phyloP scores from a whole-genome alignment of 53 echinoderm and acorn worm genomes.

The Paracentrotus lividus region DNA sequence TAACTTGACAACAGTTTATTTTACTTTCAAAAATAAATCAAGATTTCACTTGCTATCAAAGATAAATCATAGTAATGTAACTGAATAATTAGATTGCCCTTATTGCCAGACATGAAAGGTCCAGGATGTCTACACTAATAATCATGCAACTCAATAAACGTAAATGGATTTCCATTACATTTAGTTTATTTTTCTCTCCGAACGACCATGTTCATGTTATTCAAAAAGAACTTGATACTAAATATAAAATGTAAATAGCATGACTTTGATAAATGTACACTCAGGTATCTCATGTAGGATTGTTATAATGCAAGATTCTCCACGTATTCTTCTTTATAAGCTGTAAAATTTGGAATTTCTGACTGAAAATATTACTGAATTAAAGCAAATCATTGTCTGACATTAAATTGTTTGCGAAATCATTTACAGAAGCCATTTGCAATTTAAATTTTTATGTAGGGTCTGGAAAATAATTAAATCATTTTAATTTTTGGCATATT shows the following conservation, averaged over 20 bases:
- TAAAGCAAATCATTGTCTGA: neutral
- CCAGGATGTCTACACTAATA: neutral
- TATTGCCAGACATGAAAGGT: neutral
- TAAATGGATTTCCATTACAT: neutral
- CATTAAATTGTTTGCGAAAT: neutral
- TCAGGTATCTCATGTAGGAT: neutral
- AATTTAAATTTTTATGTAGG: neutral
- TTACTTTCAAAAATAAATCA: neutral
- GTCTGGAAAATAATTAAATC: neutral
- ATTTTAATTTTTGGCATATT: neutral
- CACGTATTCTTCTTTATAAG: neutral
- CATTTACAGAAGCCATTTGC: neutral
- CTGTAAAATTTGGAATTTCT: neutral
- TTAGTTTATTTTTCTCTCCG: neutral
- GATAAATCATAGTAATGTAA: neutral
- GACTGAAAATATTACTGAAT: neutral
- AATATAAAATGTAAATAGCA: neutral
- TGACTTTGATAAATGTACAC: neutral
- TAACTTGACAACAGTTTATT: neutral
- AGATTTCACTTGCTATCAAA: neutral
- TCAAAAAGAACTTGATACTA: neutral
- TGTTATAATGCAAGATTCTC: neutral
- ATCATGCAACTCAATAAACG: constrained; percentile 46
- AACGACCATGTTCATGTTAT: neutral
- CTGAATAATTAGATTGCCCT: neutral